A percentile compares a stretch with the other conserved stretches of the same genome.
phyloP scores from a whole-genome alignment of 2,113 vertebrate species.

The Pagrus major region DNA sequence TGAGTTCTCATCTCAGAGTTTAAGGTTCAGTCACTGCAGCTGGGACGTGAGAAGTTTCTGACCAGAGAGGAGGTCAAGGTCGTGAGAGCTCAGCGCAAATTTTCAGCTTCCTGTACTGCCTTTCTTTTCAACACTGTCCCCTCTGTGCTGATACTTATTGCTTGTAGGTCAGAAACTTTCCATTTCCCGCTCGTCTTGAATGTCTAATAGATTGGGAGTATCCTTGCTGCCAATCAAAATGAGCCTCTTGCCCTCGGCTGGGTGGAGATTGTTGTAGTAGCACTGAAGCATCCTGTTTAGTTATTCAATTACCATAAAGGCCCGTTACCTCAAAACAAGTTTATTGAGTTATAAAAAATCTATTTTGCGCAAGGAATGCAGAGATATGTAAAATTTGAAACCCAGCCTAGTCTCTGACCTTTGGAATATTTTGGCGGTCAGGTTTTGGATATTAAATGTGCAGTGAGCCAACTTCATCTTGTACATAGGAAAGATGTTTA shows the following conservation, averaged over 20 bases:
- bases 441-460: slow-evolving; percentile 32
- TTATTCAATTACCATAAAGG: slow-evolving; percentile 78
- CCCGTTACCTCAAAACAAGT: slow-evolving; percentile 69
- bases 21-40: slow-evolving; percentile 17
- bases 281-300: slow-evolving; percentile 78
- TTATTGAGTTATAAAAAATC: slow-evolving; percentile 71
- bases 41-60: slow-evolving; percentile 53
- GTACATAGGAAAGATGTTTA: slow-evolving; percentile 5
- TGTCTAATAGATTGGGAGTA: slow-evolving; percentile 80
- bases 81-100: slow-evolving; percentile 39
- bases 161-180: slow-evolving; percentile 71
- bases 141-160: slow-evolving; percentile 51
- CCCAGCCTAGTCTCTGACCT: slow-evolving; percentile 38
- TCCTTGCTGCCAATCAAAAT: slow-evolving; percentile 81
- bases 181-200: slow-evolving; percentile 53
- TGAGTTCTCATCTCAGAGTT: not conserved
- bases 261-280: slow-evolving; percentile 72
- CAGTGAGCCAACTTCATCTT: slow-evolving; percentile 24
- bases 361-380: slow-evolving; percentile 52
- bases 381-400: slow-evolving; percentile 41
- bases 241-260: slow-evolving; percentile 75
- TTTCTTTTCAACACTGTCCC: slow-evolving; percentile 55
- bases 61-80: slow-evolving; percentile 61
- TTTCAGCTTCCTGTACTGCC: slow-evolving; percentile 50
- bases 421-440: slow-evolving; percentile 25